A percentile compares a stretch with the other conserved stretches of the same genome.
Conservation (phyloP, 2,888 invertebrate genomes). For the Pollenia amentaria region DNA sequence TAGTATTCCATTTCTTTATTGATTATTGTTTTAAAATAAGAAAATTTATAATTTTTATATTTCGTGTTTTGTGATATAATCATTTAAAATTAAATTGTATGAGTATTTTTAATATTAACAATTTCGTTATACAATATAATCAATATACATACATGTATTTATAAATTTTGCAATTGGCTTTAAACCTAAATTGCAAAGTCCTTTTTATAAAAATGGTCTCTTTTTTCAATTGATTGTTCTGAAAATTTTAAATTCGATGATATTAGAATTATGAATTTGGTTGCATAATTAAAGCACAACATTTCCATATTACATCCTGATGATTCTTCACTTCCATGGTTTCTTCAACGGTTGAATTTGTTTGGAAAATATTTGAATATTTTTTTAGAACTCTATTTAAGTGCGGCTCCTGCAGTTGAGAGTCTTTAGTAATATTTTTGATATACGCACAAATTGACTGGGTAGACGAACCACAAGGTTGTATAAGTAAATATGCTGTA, state of each 20-base stretch:
- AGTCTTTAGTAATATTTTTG: slow-evolving; percentile 89
- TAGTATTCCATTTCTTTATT: slow-evolving; percentile 26
- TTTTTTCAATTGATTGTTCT: slow-evolving; percentile 53
- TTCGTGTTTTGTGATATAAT: slow-evolving; percentile 70
- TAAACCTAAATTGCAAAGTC: background rate
- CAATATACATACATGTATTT: background rate
- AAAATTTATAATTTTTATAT: slow-evolving; percentile 77
- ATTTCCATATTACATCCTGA: slow-evolving; percentile 91
- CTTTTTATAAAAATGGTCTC: slow-evolving; percentile 65
- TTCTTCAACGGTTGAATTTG: slow-evolving; percentile 84
- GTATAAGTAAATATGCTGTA: slow-evolving; percentile 93
- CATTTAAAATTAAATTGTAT: slow-evolving; percentile 59
- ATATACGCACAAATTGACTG: slow-evolving; percentile 97
- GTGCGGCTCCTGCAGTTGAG: slow-evolving; percentile 89
- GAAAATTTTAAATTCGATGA: slow-evolving; percentile 20
- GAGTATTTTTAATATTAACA: background rate
- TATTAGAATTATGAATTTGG: slow-evolving; percentile 34
- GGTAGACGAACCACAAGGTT: slow-evolving; percentile 95
- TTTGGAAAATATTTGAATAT: slow-evolving; percentile 92
- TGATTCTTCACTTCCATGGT: slow-evolving; percentile 88
- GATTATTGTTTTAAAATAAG: slow-evolving; percentile 16
- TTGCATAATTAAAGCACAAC: slow-evolving; percentile 86
- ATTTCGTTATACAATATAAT: slow-evolving; percentile 16
- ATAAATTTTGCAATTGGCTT: background rate
- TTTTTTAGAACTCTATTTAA: slow-evolving; percentile 91